These are phyloP conservation scores for Montipora capitata DNA, from an alignment of 92 coral and sea anemone genomes.

Conservation along the genomic window DNA sequence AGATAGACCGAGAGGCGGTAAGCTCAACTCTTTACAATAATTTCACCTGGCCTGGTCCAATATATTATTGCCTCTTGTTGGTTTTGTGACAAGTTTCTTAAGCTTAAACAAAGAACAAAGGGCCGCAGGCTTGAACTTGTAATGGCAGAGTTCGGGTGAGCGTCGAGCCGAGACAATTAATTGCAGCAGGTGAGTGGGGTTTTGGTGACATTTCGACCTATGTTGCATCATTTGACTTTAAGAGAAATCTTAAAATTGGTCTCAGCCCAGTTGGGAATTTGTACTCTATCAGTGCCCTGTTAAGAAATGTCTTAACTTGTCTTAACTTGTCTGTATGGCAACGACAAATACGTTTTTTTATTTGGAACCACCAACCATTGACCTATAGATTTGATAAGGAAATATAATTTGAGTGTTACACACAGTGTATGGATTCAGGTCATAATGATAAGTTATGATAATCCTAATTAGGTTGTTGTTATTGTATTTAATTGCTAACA, in stretches of 20 bases:
- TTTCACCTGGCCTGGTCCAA: too few relatives aligned
- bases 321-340: not conserved
- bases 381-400: not conserved
- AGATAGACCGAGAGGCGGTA: too few relatives aligned
- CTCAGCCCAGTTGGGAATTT: constrained; percentile 34
- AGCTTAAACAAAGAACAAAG: too few relatives aligned
- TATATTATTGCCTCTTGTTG: too few relatives aligned
- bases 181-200: too few relatives aligned
- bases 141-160: too few relatives aligned
- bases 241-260: constrained; percentile 5
- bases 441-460: not conserved
- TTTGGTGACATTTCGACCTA: too few relatives aligned
- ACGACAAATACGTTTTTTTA: not conserved
- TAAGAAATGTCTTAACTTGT: constrained; percentile 13
- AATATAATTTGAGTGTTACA: not conserved
- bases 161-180: not conserved
- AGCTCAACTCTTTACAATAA: too few relatives aligned
- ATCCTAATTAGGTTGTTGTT: not conserved
- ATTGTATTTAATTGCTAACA: not conserved
- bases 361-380: constrained; percentile 14
- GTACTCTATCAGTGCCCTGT: constrained; percentile 26
- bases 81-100: too few relatives aligned
- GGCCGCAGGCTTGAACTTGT: too few relatives aligned
- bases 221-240: too few relatives aligned
- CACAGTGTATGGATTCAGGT: not conserved